Conservation (phyloP, 2,113 vertebrate genomes). For the Talpa occidentalis region DNA sequence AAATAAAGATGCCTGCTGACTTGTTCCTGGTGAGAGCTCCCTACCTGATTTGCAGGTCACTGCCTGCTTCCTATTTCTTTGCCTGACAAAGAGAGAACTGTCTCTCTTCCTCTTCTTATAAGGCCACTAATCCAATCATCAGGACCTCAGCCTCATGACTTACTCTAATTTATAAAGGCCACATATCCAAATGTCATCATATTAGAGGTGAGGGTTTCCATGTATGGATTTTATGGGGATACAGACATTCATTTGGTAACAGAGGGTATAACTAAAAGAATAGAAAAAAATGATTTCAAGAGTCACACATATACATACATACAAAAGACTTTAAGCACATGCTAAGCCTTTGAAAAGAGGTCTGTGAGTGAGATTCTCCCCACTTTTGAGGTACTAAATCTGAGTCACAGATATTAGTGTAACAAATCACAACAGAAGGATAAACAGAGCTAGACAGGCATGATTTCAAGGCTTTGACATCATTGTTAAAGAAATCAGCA, state of each 20-base stretch:
- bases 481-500: slow-evolving; percentile 37
- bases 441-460: not conserved
- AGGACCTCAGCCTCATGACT: not conserved
- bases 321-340: not conserved
- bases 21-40: too few relatives aligned
- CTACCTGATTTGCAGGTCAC: not conserved
- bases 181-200: not conserved
- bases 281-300: not conserved
- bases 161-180: not conserved
- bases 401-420: not conserved
- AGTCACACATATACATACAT: not conserved
- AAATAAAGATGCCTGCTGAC: not conserved
- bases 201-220: not conserved
- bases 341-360: not conserved
- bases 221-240: not conserved
- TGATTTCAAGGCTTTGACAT: not conserved
- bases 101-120: not conserved
- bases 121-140: not conserved
- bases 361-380: not conserved
- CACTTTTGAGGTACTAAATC: not conserved
- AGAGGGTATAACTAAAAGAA: not conserved
- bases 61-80: not conserved
- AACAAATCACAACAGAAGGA: not conserved
- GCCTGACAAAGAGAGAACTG: not conserved
- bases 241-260: not conserved